These are phyloP conservation scores for Ennomos fuscantarius DNA, from an alignment of 2,888 invertebrate species.

Conservation along the genomic window DNA sequence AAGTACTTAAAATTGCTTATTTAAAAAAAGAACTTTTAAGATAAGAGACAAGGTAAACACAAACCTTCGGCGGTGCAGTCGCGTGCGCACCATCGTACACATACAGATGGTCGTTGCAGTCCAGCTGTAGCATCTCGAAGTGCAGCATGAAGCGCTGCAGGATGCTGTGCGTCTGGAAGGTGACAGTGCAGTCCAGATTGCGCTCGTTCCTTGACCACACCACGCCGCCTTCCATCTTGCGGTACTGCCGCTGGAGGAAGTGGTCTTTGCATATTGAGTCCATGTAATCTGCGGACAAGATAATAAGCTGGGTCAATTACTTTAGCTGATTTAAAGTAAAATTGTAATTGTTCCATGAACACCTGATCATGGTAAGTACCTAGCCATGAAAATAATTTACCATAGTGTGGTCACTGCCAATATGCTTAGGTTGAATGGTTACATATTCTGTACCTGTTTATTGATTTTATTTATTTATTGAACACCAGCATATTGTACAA, in stretches of 20 bases:
- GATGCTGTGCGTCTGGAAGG: constrained; percentile 97
- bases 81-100: constrained; percentile 97
- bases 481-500: too few relatives aligned
- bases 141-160: constrained; percentile 97
- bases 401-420: too few relatives aligned
- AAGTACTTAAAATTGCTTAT: too few relatives aligned
- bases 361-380: too few relatives aligned
- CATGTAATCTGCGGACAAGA: constrained; percentile 91
- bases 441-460: too few relatives aligned
- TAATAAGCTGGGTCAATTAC: neutral
- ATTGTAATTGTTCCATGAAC: too few relatives aligned
- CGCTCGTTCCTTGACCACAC: constrained; percentile 96
- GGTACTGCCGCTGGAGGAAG: constrained; percentile 94
- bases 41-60: neutral
- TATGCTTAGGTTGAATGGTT: too few relatives aligned
- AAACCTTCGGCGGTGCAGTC: constrained; percentile 94
- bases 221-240: constrained; percentile 96
- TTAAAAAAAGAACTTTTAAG: too few relatives aligned
- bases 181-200: constrained; percentile 96
- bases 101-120: constrained; percentile 97
- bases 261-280: constrained; percentile 95
- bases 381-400: too few relatives aligned
- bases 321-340: too few relatives aligned
- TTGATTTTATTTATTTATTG: too few relatives aligned
- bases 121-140: constrained; percentile 95